A percentile compares a stretch with the other conserved stretches of the same genome.
Conservation (phyloP, 1,140 invertebrate genomes). For the Octopus bimaculoides region DNA sequence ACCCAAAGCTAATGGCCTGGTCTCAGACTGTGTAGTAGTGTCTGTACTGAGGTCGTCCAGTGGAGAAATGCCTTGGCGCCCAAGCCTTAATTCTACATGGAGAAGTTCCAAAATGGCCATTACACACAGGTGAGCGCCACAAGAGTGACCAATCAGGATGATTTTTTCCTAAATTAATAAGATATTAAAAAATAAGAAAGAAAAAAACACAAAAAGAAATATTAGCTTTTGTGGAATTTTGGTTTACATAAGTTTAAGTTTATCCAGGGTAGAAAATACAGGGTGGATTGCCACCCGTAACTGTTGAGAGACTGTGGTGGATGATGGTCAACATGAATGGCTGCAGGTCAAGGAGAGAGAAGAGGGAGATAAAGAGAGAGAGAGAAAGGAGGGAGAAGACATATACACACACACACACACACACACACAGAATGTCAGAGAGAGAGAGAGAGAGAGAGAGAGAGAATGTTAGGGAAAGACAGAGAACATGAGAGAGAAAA, state of each 20-base stretch:
- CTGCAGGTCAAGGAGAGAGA: no score
- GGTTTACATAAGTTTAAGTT: background rate
- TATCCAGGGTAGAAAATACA: no score
- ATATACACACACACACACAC: no score
- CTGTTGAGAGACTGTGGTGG: no score
- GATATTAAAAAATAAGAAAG: background rate
- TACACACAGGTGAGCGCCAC: slow-evolving; percentile 49
- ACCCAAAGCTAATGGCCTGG: slow-evolving; percentile 25
- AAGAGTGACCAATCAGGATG: slow-evolving; percentile 51
- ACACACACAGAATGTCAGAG: no score
- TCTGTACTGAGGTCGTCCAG: background rate
- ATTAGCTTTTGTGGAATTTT: background rate
- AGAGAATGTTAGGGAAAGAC: no score
- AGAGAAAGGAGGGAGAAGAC: no score
- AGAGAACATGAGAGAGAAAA: no score
- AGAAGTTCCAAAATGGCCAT: slow-evolving; percentile 51
- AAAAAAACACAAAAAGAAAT: slow-evolving; percentile 6
- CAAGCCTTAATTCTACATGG: slow-evolving; percentile 31
- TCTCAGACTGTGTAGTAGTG: slow-evolving; percentile 10
- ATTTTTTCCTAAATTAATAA: slow-evolving; percentile 42
- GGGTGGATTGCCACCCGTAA: no score
- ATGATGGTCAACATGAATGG: no score
- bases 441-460: no score
- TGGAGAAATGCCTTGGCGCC: background rate
- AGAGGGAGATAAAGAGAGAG: no score